Evolutionary conservation across 2,888 invertebrate species (phyloP).

Genomic region (Noctua janthina): DNA sequence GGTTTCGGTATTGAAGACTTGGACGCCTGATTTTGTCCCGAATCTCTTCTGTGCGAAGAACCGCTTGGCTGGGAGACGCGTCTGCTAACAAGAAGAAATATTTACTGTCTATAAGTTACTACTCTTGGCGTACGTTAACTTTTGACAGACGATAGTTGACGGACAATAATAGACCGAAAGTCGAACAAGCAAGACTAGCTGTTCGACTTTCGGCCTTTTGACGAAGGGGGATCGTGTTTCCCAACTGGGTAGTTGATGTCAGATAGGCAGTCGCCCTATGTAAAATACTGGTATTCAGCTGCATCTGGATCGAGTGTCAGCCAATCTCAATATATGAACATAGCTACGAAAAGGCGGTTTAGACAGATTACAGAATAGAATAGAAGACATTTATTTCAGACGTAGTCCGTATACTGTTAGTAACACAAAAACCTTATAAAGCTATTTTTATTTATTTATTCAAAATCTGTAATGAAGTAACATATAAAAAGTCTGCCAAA

Average conservation of each 20-base stretch:
- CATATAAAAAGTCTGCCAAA: no score
- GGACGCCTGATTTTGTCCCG: conserved; percentile 69
- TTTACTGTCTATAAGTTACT: neutral
- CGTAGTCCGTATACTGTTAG: no score
- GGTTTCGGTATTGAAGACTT: conserved; percentile 70
- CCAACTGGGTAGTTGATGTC: neutral
- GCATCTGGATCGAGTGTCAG: neutral
- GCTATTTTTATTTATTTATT: no score
- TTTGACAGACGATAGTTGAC: neutral
- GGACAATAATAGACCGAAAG: neutral
- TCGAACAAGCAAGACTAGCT: neutral
- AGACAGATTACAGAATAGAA: no score
- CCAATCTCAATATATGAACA: neutral
- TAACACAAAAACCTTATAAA: no score
- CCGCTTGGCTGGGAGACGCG: conserved; percentile 76
- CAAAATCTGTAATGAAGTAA: no score
- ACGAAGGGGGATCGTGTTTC: neutral
- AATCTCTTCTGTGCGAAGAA: conserved; percentile 66
- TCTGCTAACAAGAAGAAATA: conserved; percentile 63
- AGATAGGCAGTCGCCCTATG: neutral
- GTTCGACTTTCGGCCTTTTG: no score
- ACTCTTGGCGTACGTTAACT: neutral
- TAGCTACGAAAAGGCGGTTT: neutral
- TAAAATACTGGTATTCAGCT: neutral
- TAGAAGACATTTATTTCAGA: no score